Evolutionary conservation across 2,113 vertebrate genomes (phyloP), one percentile per base, ranked within the genome.

Genomic region (Pseudolaguvia tuberculata): DNA sequence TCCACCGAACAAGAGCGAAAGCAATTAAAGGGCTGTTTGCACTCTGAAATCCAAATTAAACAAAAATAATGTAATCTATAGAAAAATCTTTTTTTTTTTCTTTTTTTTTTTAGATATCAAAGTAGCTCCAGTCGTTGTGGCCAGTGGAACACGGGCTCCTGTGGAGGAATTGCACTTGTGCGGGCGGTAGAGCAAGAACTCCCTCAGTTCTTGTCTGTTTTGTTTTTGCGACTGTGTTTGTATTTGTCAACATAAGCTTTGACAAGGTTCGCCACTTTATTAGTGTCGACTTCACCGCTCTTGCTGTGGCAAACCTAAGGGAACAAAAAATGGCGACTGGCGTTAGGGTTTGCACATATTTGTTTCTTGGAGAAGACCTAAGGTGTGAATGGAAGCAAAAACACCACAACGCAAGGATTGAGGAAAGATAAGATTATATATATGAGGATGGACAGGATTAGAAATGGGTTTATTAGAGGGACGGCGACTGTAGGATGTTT

Each of bases 211-310:
- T 85, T 68, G 73, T 92, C 92, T 4, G 85, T 58, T 45, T 88
- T 94, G 84, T 93, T 96, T 90, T 93, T 97, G 86, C 97, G 93
- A 39, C 90, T 91, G 72, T 95, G 93, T 82, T 97, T 98, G 87
- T 99, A 98, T 85, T 99, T 99, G 89, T 99, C 96, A 75, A 99
- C 95, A 23, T 99, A 99, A 0, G 97, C 97, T 87, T 95, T 98
- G 78, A 99, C 94, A 62, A 99, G 90, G 87, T 94, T 99, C 63
- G 97, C 95, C 87, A 99, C 97, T 86, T 99, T 99, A 20, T 91
- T 91, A 76, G 97, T 91, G 88, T 98, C 96, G 57, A 99, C 97
- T 91, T 99, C 97, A 48, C 97, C 95, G 0, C 97, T 99, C 87
- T 96, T 99, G 89, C 97, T 99, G 78, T 96, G 95, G 87, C 95